phyloP scores from a whole-genome alignment of 2,888 invertebrate species.

The Achlya flavicornis region DNA sequence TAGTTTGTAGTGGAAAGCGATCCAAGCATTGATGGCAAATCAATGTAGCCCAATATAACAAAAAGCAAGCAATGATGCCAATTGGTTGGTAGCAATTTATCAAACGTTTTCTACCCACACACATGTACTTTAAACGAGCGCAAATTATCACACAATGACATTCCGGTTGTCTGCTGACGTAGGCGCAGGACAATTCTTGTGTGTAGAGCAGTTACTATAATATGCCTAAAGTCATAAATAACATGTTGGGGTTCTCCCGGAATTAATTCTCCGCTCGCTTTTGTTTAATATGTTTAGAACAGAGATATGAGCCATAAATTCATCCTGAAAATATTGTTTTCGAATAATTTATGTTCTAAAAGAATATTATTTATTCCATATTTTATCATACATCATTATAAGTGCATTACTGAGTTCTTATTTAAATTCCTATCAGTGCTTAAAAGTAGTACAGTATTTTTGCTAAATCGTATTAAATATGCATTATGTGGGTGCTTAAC shows the following conservation, averaged over 20 bases:
- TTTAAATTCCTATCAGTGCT: neutral
- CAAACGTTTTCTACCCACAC: conserved; percentile 11
- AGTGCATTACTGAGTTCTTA: neutral
- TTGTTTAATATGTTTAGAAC: conserved; percentile 8
- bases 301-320: neutral
- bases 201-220: neutral
- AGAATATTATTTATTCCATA: neutral
- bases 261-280: conserved; percentile 27
- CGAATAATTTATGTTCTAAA: no score
- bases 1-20: neutral
- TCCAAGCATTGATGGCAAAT: neutral
- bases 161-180: conserved; percentile 34
- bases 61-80: neutral
- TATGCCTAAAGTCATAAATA: conserved; percentile 22
- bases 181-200: conserved; percentile 16
- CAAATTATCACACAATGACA: conserved; percentile 60
- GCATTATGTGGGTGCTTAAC: conserved; percentile 2
- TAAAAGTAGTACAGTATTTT: neutral
- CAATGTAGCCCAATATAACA: neutral
- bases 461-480: neutral
- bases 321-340: neutral
- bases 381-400: neutral
- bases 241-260: conserved; percentile 22
- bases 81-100: conserved; percentile 14
- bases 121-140: conserved; percentile 15